Conservation (phyloP, 2,113 vertebrate genomes). For the Ciconia maguari region DNA sequence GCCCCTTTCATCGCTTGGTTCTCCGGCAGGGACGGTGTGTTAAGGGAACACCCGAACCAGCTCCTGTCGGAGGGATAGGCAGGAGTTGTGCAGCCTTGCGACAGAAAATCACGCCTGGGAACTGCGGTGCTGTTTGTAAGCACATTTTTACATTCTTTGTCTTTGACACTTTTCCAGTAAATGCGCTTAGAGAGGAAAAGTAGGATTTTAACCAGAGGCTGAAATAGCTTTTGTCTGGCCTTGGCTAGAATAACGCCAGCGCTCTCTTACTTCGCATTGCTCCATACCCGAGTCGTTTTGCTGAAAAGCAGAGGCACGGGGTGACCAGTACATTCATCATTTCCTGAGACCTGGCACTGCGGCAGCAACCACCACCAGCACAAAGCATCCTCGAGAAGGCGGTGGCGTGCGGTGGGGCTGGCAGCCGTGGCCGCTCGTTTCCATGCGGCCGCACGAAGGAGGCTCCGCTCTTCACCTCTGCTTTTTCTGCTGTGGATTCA, state of each 20-base stretch:
- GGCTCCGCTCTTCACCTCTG: neutral
- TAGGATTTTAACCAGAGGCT: neutral
- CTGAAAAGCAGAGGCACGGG: neutral
- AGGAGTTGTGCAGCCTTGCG: neutral
- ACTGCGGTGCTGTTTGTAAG: neutral
- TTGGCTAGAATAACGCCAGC: neutral
- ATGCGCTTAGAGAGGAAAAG: neutral
- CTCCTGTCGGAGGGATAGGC: neutral
- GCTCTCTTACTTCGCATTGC: neutral
- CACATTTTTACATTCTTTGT: neutral
- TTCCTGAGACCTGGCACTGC: neutral
- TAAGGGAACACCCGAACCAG: neutral
- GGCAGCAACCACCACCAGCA: neutral
- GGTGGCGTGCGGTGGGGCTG: neutral
- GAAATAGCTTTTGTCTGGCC: neutral
- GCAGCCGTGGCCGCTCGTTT: accelerated
- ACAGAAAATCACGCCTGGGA: neutral
- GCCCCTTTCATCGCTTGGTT: neutral
- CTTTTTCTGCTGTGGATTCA: neutral
- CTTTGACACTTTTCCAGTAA: neutral
- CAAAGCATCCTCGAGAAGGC: neutral
- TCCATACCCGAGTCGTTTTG: neutral
- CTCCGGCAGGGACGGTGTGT: neutral
- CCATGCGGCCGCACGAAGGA: neutral
- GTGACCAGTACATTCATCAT: neutral